These are phyloP conservation scores for Columba guinea DNA, from an alignment of 2,797 vertebrate species.

Conservation along the genomic window DNA sequence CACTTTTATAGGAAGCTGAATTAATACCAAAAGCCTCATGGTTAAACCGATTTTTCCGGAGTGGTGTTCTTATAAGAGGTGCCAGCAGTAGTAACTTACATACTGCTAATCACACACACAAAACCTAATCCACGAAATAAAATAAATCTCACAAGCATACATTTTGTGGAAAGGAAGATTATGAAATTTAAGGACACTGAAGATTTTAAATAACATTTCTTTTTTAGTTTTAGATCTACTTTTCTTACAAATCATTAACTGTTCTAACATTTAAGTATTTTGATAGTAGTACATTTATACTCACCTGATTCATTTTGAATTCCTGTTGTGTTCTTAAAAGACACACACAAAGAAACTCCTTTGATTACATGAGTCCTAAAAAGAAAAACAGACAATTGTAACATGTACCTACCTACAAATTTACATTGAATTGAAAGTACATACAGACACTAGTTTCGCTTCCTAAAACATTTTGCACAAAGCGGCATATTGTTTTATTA, in stretches of 20 bases:
- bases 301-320: slow-evolving; percentile 85
- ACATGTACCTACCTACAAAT: slow-evolving; percentile 56
- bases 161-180: background rate
- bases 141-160: background rate
- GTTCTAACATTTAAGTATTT: slow-evolving; percentile 57
- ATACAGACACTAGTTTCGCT: slow-evolving; percentile 16
- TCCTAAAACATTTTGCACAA: slow-evolving; percentile 18
- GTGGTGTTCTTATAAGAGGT: background rate
- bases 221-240: slow-evolving; percentile 8
- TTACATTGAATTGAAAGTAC: slow-evolving; percentile 53
- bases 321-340: slow-evolving; percentile 77
- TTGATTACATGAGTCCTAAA: slow-evolving; percentile 80
- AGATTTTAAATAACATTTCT: background rate
- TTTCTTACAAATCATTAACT: slow-evolving; percentile 54
- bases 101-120: background rate
- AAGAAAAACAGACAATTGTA: slow-evolving; percentile 79
- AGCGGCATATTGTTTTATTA: background rate
- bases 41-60: background rate
- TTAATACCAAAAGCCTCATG: background rate
- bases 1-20: background rate
- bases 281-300: slow-evolving; percentile 71
- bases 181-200: background rate
- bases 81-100: background rate
- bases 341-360: slow-evolving; percentile 77
- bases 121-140: background rate